Base-by-base conservation (phyloP, 53 echinoderm and acorn worm genomes). In the Echinarachnius parma region DNA sequence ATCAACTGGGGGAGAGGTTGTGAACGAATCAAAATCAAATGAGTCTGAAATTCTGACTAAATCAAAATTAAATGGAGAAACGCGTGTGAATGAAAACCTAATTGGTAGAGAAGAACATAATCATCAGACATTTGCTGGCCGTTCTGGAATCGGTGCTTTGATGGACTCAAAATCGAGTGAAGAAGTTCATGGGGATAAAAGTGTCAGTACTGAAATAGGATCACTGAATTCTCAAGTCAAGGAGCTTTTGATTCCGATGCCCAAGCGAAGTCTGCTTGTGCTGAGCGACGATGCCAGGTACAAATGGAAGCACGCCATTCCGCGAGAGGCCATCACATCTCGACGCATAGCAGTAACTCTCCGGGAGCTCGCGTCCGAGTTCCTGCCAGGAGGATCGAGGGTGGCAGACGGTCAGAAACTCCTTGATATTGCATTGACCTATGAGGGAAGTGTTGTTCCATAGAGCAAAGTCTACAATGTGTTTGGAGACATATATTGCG, bases 311-410 rank as follows among this genome's bases (percentile, higher is more conserved):
- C 95, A 95, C 47, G 80, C 87, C 9, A 81, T 95, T 57, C 82
- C 76, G 15, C 75, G 95, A 45, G 74, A 44, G 21, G 95, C 90
- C n/a, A 87, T 95, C 28, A 58, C 39, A 21, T 62, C 87, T 19
- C 77, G 95, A 34, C 78, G 95, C 15, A 75, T 95, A 18, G 95
- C 95, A 4, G 57, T 95, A 45, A 95, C 95, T 0, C 81, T 87
- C 22, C 65, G 95, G 31, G 95, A 95, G 50, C 90, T 95, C 31
- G 62, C 95, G 0, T 54, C 66, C 25, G 82, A 84, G 18, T 95
- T 95, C 67, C 57, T 75, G 49, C 78, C 57, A 20, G 87, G 90
- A 44, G 95, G 95, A 47, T 36, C 75, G 0, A 47, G 76, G 18
- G 77, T 34, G 24, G 71, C 66, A 5, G 22, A 78, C 4, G 95